Evolutionary conservation across 2,888 invertebrate genomes (phyloP).

Genomic region (Lepidonotus clava): DNA sequence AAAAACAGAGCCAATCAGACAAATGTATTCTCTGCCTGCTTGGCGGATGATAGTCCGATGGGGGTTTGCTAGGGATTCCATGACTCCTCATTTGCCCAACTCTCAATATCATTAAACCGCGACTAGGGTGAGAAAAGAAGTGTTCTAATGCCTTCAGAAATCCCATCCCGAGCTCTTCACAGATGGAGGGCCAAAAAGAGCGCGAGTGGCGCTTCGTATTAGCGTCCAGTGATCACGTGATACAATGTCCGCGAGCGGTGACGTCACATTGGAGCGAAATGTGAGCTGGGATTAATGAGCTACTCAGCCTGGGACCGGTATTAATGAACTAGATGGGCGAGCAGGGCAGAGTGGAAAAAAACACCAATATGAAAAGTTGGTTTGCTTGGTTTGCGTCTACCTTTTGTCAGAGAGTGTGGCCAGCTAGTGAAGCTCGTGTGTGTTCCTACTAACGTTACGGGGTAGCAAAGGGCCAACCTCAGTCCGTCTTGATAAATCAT

Average conservation of each 20-base stretch:
- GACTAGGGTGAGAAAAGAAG: constrained; percentile 1
- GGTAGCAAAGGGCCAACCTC: too few species aligned
- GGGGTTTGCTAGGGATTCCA: constrained; percentile 23
- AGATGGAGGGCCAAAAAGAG: constrained; percentile 6
- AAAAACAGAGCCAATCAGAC: constrained; percentile 39
- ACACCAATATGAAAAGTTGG: background rate
- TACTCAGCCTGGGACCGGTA: background rate
- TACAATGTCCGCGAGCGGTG: background rate
- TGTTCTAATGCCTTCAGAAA: constrained; percentile 11
- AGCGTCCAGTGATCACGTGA: constrained; percentile 42
- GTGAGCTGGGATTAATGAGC: constrained; percentile 21
- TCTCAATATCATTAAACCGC: constrained; percentile 47
- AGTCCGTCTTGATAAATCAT: too few species aligned
- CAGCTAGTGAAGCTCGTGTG: background rate
- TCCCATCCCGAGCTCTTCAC: constrained; percentile 13
- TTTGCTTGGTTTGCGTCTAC: background rate
- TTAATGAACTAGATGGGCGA: constrained; percentile 24
- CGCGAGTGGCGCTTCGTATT: background rate
- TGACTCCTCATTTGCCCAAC: constrained; percentile 37
- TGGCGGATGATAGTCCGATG: constrained; percentile 15
- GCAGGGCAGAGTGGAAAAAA: constrained; percentile 2
- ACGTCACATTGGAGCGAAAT: background rate
- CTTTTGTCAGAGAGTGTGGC: background rate
- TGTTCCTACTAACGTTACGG: background rate
- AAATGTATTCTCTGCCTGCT: constrained; percentile 45